Percentiles rank a stretch among this genome's conserved stretches.
Conservation (phyloP, 2,888 invertebrate genomes). For the Cylindroiulus punctatus region DNA sequence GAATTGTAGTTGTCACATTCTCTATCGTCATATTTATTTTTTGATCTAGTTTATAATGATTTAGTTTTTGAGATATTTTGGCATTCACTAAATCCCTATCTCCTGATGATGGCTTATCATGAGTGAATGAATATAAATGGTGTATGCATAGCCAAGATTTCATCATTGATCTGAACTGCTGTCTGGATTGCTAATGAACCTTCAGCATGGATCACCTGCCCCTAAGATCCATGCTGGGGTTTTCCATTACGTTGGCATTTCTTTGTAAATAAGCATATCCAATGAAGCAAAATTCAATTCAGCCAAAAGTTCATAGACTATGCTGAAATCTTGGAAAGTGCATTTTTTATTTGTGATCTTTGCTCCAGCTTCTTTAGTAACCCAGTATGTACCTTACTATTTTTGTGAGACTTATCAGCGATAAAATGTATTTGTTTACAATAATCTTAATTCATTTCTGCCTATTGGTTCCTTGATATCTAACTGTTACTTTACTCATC, state of each 20-base stretch:
- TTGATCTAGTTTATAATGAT: constrained; percentile 32
- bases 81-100: constrained; percentile 25
- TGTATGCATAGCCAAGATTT: constrained; percentile 30
- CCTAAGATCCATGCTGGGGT: constrained; percentile 39
- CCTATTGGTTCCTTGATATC: background rate
- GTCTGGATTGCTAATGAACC: constrained; percentile 16
- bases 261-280: constrained; percentile 24
- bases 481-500: background rate
- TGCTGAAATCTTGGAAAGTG: background rate
- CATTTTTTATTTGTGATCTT: constrained; percentile 32
- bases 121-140: constrained; percentile 10
- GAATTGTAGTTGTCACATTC: constrained; percentile 19
- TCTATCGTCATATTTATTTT: constrained; percentile 17
- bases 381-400: constrained; percentile 19
- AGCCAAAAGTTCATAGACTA: background rate
- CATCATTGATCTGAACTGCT: background rate
- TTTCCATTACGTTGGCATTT: constrained; percentile 7
- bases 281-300: constrained; percentile 2
- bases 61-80: constrained; percentile 32
- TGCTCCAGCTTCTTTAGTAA: constrained; percentile 32
- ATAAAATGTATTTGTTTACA: constrained; percentile 32
- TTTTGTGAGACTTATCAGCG: constrained; percentile 32
- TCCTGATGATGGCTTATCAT: constrained; percentile 14
- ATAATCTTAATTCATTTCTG: background rate
- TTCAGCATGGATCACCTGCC: constrained; percentile 41